Evolutionary conservation across 1,140 invertebrate species (phyloP).

Genomic region (Cecropterus lyciades): DNA sequence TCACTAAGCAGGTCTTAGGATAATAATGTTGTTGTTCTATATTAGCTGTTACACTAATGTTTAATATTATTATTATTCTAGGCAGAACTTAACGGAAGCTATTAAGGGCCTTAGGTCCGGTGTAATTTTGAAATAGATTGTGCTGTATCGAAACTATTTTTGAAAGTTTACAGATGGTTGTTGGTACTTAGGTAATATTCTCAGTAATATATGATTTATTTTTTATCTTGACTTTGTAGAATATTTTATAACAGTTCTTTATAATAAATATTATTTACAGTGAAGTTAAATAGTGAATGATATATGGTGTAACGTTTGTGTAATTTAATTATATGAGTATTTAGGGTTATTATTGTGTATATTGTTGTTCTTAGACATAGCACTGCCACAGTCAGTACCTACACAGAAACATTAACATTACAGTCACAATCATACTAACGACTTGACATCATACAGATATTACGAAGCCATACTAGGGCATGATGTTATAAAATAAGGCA

Average conservation of each 20-base stretch:
- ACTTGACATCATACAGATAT: slow-evolving; percentile 29
- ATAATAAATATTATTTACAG: slow-evolving; percentile 33
- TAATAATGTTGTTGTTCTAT: slow-evolving; percentile 43
- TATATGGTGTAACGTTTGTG: slow-evolving; percentile 43
- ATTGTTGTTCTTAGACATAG: slow-evolving; percentile 62
- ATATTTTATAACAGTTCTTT: slow-evolving; percentile 30
- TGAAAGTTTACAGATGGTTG: slow-evolving; percentile 79
- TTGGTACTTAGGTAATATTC: slow-evolving; percentile 80
- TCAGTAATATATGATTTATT: slow-evolving; percentile 61
- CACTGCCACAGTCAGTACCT: slow-evolving; percentile 56
- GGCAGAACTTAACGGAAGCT: slow-evolving; percentile 43
- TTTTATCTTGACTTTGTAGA: slow-evolving; percentile 38
- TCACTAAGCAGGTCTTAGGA: slow-evolving; percentile 49
- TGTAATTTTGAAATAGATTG: slow-evolving; percentile 57
- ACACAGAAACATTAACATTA: slow-evolving; percentile 72
- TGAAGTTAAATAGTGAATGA: slow-evolving; percentile 48
- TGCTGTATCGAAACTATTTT: slow-evolving; percentile 61
- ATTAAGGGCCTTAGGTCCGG: slow-evolving; percentile 62
- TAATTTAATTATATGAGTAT: slow-evolving; percentile 30
- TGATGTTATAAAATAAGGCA: slow-evolving; percentile 38
- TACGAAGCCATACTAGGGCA: slow-evolving; percentile 37
- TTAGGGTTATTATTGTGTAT: slow-evolving; percentile 28
- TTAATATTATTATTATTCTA: slow-evolving; percentile 35
- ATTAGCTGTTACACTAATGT: slow-evolving; percentile 44
- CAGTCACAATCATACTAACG: slow-evolving; percentile 51